Evolutionary conservation across 2,888 invertebrate species (phyloP), one percentile per base, ranked within the genome.

Genomic region (Bombylius discolor): DNA sequence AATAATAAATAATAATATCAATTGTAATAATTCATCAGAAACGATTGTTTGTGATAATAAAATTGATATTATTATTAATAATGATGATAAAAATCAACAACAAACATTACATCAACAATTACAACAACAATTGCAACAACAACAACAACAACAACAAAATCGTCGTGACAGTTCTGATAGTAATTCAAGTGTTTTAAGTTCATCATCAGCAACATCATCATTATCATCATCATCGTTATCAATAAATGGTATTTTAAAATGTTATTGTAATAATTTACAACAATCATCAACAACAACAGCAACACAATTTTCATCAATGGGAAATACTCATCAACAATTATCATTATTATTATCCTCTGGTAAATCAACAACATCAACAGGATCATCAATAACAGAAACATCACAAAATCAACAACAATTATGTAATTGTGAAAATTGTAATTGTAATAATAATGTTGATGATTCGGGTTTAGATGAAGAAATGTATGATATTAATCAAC

Each of bases 101-200:
- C 60, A 23, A 23, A 3, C 23, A 23, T 23, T 23, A 12, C 55
- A 53, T 45, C 56, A 49, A 23, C 56, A 46, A 12, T 31, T 23
- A 8, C 51, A 54, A n/a, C 34, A 47, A 42, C 31, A 44, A 34
- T 32, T 9, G 31, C 50, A 58, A 50, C 53, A 50, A 9, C 66
- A 65, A 0, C 67, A 62, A 9, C 63, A 61, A 1, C 66, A 64
- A 13, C 65, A 68, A 32, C 68, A 69, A 36, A 66, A 68, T 53
- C 66, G 74, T 12, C 68, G 72, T 45, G 73, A 73, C 51, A 73
- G 74, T 62, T 71, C 70, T 52, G 73, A 73, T 56, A 71, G 72
- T 61, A 73, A 73, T 62, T 73, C 71, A 48, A 73, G 73, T 55
- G 62, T 72, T 62, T 66, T 70, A 56, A 73, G 73, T 66, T 70